Evolutionary conservation across 2,888 invertebrate genomes (phyloP).

Genomic region (Parnassius glacialis): DNA sequence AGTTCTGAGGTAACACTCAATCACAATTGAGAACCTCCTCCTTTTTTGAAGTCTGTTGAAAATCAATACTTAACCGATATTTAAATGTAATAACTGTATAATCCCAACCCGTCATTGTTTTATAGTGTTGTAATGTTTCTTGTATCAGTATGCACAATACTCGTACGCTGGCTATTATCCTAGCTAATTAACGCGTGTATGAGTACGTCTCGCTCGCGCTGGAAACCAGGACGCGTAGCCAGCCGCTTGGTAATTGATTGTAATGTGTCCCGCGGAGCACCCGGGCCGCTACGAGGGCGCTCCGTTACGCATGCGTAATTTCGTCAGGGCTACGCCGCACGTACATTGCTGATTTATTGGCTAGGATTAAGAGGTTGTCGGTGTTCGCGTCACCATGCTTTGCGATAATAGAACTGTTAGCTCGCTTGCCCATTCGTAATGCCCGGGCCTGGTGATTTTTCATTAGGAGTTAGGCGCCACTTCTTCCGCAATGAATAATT

Average conservation of each 20-base stretch:
- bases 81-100: too few relatives aligned
- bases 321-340: constrained; percentile 29
- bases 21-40: too few relatives aligned
- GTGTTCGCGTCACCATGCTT: constrained; percentile 3
- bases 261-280: constrained; percentile 56
- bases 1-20: too few relatives aligned
- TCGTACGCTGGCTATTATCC: not conserved
- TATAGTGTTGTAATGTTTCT: too few relatives aligned
- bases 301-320: constrained; percentile 48
- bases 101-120: too few relatives aligned
- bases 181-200: not conserved
- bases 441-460: not conserved
- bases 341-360: constrained; percentile 20
- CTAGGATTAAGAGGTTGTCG: not conserved
- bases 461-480: not conserved
- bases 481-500: not conserved
- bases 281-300: constrained; percentile 51
- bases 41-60: too few relatives aligned
- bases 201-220: constrained; percentile 4
- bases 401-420: not conserved
- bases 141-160: too few relatives aligned
- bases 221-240: constrained; percentile 44
- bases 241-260: constrained; percentile 48
- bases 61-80: too few relatives aligned
- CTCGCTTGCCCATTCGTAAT: not conserved